Percentiles rank a stretch among this genome's conserved stretches.
These are phyloP conservation scores for Charaxes varanes DNA, from an alignment of 1,140 invertebrate species.

Conservation along the genomic window DNA sequence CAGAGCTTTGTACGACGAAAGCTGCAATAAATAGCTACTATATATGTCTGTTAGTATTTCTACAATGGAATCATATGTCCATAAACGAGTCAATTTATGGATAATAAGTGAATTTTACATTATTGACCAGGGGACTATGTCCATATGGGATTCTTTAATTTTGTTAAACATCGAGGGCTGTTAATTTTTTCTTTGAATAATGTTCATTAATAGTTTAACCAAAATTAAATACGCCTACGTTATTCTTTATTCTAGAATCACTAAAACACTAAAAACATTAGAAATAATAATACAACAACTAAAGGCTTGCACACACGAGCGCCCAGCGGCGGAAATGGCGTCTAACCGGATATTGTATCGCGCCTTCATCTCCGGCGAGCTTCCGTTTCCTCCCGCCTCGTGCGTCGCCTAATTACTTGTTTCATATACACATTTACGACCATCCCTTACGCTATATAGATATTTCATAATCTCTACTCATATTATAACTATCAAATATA, in stretches of 20 bases:
- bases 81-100: too few species aligned
- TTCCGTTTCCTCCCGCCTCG: slow-evolving; percentile 54
- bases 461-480: too few species aligned
- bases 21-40: slow-evolving; percentile 8
- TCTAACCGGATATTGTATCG: slow-evolving; percentile 73
- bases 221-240: neutral
- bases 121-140: too few species aligned
- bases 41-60: too few species aligned
- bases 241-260: too few species aligned
- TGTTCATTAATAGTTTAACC: too few species aligned
- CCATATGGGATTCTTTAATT: too few species aligned
- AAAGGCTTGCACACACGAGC: slow-evolving; percentile 43
- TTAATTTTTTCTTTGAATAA: too few species aligned
- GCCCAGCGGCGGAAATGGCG: slow-evolving; percentile 66
- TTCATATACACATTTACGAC: slow-evolving; percentile 16
- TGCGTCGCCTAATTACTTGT: slow-evolving; percentile 65
- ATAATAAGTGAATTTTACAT: too few species aligned
- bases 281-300: slow-evolving; percentile 20
- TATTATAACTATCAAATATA: too few species aligned
- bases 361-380: slow-evolving; percentile 70
- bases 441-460: slow-evolving; percentile 1
- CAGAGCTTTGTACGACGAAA: slow-evolving; percentile 20
- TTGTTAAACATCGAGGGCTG: too few species aligned
- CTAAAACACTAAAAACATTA: slow-evolving; percentile 1
- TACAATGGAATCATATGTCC: too few species aligned